Conservation (phyloP, 1,140 invertebrate species). For the Stegodyphus mimosarum region DNA sequence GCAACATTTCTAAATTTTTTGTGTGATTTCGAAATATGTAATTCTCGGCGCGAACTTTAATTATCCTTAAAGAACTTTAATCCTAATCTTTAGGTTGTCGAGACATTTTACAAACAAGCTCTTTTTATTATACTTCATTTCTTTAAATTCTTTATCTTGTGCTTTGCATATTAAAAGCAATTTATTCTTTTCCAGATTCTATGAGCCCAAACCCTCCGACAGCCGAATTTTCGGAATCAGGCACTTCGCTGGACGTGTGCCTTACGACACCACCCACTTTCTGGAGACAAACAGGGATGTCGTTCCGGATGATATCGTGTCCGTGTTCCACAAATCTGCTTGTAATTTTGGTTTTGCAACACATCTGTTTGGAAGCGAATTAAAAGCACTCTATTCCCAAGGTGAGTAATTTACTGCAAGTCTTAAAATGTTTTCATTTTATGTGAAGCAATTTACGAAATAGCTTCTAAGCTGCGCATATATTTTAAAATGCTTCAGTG, state of each 20-base stretch:
- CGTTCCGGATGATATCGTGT: constrained; percentile 84
- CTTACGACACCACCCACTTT: constrained; percentile 90
- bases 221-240: constrained; percentile 87
- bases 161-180: no score
- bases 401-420: constrained; percentile 36
- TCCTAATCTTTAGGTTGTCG: no score
- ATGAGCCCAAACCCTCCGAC: constrained; percentile 76
- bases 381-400: constrained; percentile 85
- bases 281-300: constrained; percentile 93
- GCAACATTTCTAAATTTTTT: no score
- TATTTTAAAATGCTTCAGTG: no score
- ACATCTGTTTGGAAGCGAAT: constrained; percentile 90
- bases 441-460: no score
- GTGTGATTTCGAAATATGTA: no score
- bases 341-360: constrained; percentile 96
- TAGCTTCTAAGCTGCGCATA: no score
- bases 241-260: constrained; percentile 89
- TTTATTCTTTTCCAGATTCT: constrained; percentile 71
- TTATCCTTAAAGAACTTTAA: no score
- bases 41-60: no score
- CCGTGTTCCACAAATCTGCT: constrained; percentile 90
- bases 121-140: no score
- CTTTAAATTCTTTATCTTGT: no score
- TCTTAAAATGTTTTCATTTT: not conserved
- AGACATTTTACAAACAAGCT: no score